These are phyloP conservation scores for Polyergus mexicanus DNA, from an alignment of 1,140 invertebrate species.

Conservation along the genomic window DNA sequence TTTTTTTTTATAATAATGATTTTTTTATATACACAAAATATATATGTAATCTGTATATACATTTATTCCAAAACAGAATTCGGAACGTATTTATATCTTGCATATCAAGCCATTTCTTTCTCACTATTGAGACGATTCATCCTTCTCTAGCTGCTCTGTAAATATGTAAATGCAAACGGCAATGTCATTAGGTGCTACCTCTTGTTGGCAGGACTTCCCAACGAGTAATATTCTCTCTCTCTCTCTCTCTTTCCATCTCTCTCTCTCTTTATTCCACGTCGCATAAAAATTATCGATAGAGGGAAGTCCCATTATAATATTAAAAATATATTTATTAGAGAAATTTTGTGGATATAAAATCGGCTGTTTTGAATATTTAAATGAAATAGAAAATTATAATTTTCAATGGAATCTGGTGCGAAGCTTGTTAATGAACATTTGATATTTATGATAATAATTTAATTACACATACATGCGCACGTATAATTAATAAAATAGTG, in stretches of 20 bases:
- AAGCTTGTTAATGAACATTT: not conserved
- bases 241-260: no score
- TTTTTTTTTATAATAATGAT: not conserved
- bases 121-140: not conserved
- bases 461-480: no score
- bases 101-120: not conserved
- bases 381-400: not conserved
- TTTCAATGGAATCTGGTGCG: not conserved
- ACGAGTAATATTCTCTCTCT: not conserved
- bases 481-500: no score
- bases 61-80: not conserved
- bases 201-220: not conserved
- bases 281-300: constrained; percentile 1
- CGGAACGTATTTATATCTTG: not conserved
- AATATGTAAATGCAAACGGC: constrained; percentile 15
- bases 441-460: not conserved
- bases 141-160: not conserved
- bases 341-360: not conserved
- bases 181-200: not conserved
- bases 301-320: not conserved
- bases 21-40: not conserved
- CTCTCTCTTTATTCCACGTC: not conserved
- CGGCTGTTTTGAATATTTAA: not conserved
- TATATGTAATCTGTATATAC: no score
- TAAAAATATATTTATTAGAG: not conserved